These are phyloP conservation scores for Brachionus plicatilis DNA, from an alignment of 1,140 invertebrate genomes.

Conservation along the genomic window DNA sequence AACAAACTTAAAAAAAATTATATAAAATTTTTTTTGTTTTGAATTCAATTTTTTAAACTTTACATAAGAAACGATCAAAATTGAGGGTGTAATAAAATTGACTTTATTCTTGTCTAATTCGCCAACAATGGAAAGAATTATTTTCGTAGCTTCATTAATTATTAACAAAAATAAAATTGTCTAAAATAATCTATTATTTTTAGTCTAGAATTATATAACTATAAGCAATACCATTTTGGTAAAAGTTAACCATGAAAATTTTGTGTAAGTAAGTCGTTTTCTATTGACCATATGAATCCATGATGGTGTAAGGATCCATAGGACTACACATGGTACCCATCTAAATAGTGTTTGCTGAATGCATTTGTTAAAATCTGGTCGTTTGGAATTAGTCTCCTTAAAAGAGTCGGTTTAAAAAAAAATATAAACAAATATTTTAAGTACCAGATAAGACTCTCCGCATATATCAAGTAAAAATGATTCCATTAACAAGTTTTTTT, in stretches of 20 bases:
- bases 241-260: not conserved
- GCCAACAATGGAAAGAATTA: not conserved
- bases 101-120: not conserved
- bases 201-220: not conserved
- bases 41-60: not conserved
- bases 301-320: not conserved
- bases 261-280: not conserved
- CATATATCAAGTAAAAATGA: not conserved
- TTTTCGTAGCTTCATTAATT: not conserved
- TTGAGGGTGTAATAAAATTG: not conserved
- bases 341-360: not conserved
- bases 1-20: not conserved
- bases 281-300: constrained; percentile 27
- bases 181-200: not conserved
- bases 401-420: not conserved
- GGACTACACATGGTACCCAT: not conserved
- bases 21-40: not conserved
- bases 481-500: not conserved
- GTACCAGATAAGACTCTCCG: not conserved
- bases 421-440: not conserved
- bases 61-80: not conserved
- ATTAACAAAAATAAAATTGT: constrained; percentile 20
- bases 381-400: not conserved
- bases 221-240: not conserved
- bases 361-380: constrained; percentile 9